Percentiles rank a stretch among this genome's conserved stretches.
phyloP scores from a whole-genome alignment of 2,113 vertebrate genomes.

The Neolamprologus sp. region DNA sequence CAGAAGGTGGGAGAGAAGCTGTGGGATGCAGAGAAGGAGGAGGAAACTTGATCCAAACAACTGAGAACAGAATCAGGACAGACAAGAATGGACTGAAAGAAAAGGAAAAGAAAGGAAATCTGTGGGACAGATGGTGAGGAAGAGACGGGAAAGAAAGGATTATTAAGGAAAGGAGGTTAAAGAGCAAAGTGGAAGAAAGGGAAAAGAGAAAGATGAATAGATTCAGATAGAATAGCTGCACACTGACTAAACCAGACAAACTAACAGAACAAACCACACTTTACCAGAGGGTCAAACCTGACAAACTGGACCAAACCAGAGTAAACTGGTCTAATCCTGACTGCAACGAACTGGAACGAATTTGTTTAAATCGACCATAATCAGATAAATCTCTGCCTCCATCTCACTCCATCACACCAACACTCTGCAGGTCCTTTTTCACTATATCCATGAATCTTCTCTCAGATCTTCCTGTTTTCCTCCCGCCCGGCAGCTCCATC shows the following conservation, averaged over 20 bases:
- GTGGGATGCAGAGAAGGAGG: not conserved
- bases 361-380: not conserved
- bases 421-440: not conserved
- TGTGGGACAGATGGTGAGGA: not conserved
- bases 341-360: accelerated
- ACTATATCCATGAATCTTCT: not conserved
- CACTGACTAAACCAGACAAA: not conserved
- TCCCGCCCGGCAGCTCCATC: accelerated
- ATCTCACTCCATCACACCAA: not conserved
- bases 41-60: not conserved
- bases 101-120: not conserved
- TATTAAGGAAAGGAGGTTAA: not conserved
- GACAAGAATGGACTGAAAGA: not conserved
- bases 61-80: not conserved
- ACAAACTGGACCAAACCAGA: not conserved
- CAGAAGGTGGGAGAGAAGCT: not conserved
- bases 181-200: not conserved
- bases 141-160: not conserved
- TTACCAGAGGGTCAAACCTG: not conserved
- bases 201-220: not conserved
- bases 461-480: not conserved
- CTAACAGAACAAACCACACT: not conserved
- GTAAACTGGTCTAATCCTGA: not conserved
- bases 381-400: not conserved
- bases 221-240: not conserved